These are phyloP conservation scores for Scrobipalpa costella DNA, from an alignment of 2,888 invertebrate species.

Conservation along the genomic window DNA sequence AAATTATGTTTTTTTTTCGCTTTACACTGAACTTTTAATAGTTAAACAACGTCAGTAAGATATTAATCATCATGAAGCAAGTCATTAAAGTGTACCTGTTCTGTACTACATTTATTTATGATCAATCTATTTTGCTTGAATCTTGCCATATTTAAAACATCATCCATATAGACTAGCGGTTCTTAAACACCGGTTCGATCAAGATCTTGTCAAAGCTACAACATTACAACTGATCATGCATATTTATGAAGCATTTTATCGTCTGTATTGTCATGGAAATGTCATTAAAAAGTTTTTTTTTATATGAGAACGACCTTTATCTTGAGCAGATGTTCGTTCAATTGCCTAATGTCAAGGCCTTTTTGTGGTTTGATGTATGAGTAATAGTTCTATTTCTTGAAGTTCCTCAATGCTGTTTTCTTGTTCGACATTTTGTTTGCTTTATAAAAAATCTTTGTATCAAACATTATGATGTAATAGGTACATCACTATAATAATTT, in stretches of 20 bases:
- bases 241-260: conserved; percentile 20
- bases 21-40: no score
- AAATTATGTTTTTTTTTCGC: no score
- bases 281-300: conserved; percentile 19
- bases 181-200: background rate
- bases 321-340: conserved; percentile 21
- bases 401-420: background rate
- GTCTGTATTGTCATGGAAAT: conserved; percentile 1
- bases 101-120: background rate
- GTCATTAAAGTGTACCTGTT: no score
- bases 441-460: no score
- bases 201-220: background rate
- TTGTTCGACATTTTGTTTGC: no score
- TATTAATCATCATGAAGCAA: no score
- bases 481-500: no score
- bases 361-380: background rate
- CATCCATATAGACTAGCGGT: conserved; percentile 9
- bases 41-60: no score
- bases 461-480: no score
- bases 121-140: background rate
- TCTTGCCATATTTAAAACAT: background rate
- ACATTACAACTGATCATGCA: background rate
- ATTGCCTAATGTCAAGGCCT: conserved; percentile 25
- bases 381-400: background rate
- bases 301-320: conserved; percentile 17